Base-by-base conservation (phyloP, 2,888 invertebrate genomes). In the Geotrupes spiniger region DNA sequence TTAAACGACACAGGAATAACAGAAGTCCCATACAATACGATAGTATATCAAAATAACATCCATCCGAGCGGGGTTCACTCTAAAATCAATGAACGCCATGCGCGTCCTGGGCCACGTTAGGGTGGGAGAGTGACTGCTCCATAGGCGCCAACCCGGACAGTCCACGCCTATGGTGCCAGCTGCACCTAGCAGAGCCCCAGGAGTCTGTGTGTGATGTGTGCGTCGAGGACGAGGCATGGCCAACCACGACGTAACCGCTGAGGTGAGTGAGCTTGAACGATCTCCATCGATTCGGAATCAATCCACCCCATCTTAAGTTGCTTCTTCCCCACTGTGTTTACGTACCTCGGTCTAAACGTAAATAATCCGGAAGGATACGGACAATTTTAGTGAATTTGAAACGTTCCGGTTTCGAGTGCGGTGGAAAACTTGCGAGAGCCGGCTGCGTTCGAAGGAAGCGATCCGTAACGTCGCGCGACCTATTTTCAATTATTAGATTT, bases 141-240 rank as follows among this genome's bases (percentile, higher is more conserved):
- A 59, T 58, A 64, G 68, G 67, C 66, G 65, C 66, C 68, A 65
- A 69, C 71, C 72, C 70, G 70, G 71, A 69, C 72, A 73, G 73
- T 73, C 72, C 70, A 73, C 73, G 72, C 73, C 73, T 73, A 71
- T 71, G 70, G 71, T 69, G 65, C 68, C 68, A 68, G 69, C 68
- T 68, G 70, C 68, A 68, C 63, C 68, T 64, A 65, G 67, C 65
- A 61, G 63, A 64, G 60, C 66, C 62, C 69, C 63, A 65, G 67
- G 68, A 66, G 66, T 60, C 62, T 65, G 66, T 64, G 66, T 66
- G 68, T 65, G 65, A 64, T 64, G 66, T 66, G 64, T 60, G 59
- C 63, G 53, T 52, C 57, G 62, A 67, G 62, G 62, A 65, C 66
- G 66, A 62, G 63, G 62, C 63, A 66, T 69, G 69, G 66, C 61